These are phyloP conservation scores for Tachina fera DNA, from an alignment of 2,888 invertebrate species.

Conservation along the genomic window DNA sequence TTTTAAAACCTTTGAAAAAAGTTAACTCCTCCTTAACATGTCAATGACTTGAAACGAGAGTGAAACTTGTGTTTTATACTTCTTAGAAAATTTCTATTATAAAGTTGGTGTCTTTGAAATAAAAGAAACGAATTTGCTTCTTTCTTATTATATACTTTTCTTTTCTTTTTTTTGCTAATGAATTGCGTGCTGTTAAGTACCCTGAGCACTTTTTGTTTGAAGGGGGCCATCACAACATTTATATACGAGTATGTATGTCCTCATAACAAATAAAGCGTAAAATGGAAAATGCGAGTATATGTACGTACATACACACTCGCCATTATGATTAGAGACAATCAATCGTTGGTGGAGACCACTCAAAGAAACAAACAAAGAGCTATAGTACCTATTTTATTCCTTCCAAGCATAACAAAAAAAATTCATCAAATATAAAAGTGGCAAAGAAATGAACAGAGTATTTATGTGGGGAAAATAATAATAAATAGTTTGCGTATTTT, in stretches of 20 bases:
- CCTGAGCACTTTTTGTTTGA: constrained; percentile 24
- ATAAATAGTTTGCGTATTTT: constrained; percentile 53
- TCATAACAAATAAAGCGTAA: constrained; percentile 65
- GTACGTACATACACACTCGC: constrained; percentile 4
- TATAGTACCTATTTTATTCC: constrained; percentile 38
- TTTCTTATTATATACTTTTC: constrained; percentile 31
- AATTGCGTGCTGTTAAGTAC: constrained; percentile 70
- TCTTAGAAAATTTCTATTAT: constrained; percentile 31
- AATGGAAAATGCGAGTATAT: constrained; percentile 17
- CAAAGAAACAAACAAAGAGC: background rate
- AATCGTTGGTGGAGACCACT: background rate
- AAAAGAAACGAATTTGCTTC: constrained; percentile 6
- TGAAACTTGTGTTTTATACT: constrained; percentile 50
- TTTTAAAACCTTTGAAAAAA: constrained; percentile 33
- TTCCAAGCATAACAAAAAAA: constrained; percentile 59
- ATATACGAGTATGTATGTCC: constrained; percentile 10
- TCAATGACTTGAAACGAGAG: constrained; percentile 68
- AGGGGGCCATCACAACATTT: constrained; percentile 51
- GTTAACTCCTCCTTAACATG: constrained; percentile 59
- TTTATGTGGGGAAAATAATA: constrained; percentile 13
- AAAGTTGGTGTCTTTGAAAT: constrained; percentile 21
- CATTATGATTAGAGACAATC: constrained; percentile 23
- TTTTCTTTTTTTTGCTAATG: constrained; percentile 52
- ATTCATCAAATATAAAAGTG: constrained; percentile 18
- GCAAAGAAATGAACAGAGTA: constrained; percentile 22